phyloP scores from a whole-genome alignment of 2,888 invertebrate species.

The Rotaria socialis region DNA sequence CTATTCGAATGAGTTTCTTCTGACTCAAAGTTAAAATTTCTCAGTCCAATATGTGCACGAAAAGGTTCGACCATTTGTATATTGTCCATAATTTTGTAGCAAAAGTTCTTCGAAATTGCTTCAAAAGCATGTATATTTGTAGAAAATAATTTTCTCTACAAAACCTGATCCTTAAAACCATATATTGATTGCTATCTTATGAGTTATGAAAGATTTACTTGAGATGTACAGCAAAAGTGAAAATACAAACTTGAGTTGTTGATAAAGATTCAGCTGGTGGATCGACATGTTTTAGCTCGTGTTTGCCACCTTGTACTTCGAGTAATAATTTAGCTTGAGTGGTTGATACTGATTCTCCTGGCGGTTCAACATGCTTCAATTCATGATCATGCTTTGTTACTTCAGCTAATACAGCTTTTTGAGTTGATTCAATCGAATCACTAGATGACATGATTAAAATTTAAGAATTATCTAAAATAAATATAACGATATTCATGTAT shows the following conservation, averaged over 20 bases:
- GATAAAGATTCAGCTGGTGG: background rate
- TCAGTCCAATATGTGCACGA: too few relatives aligned
- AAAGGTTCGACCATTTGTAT: too few relatives aligned
- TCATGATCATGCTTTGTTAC: constrained; percentile 4
- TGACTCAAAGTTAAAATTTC: too few relatives aligned
- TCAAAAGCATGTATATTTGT: too few relatives aligned
- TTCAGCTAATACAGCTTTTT: constrained; percentile 6
- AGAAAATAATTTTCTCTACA: too few relatives aligned
- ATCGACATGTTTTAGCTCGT: background rate
- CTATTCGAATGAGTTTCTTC: too few relatives aligned
- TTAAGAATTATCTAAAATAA: background rate
- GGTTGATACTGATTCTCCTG: background rate
- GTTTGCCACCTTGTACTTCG: constrained; percentile 3
- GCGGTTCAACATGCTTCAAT: background rate
- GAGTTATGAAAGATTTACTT: too few relatives aligned
- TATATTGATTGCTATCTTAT: too few relatives aligned
- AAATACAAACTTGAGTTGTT: constrained; percentile 25
- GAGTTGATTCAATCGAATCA: background rate
- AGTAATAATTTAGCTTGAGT: constrained; percentile 16
- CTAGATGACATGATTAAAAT: background rate
- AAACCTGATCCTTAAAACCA: too few relatives aligned
- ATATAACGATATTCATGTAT: background rate
- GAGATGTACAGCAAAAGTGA: too few relatives aligned
- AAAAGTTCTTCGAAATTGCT: too few relatives aligned
- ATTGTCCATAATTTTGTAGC: too few relatives aligned